Percentiles rank a stretch among this genome's conserved stretches.
These are phyloP conservation scores for Aurelia coerulea DNA, from an alignment of 30 jellyfish, hydroid and myxozoan species.

Conservation along the genomic window DNA sequence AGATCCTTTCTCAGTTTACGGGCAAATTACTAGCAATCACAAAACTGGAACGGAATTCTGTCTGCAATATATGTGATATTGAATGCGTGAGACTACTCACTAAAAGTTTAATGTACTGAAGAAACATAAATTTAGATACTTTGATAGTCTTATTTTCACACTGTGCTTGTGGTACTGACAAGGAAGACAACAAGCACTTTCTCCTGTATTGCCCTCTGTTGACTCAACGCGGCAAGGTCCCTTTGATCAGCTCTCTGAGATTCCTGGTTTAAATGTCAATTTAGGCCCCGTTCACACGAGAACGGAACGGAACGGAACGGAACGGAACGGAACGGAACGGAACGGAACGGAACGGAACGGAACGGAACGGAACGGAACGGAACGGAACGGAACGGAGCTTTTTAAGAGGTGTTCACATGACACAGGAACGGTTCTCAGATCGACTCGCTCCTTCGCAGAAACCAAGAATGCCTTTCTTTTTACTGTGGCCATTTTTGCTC, in stretches of 20 bases:
- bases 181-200: neutral
- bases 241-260: no score
- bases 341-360: neutral
- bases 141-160: neutral
- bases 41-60: neutral
- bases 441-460: no score
- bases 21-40: neutral
- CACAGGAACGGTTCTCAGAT: no score
- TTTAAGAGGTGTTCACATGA: neutral
- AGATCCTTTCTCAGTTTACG: constrained; percentile 17
- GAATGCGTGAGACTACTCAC: constrained; percentile 19
- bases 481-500: no score
- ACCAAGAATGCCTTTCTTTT: no score
- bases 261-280: no score
- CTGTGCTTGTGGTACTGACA: constrained; percentile 34
- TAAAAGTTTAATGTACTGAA: constrained; percentile 7
- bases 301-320: neutral
- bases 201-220: constrained; percentile 30
- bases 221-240: no score
- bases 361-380: neutral
- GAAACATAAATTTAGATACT: constrained; percentile 27
- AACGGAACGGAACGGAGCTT: neutral
- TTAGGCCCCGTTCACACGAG: no score
- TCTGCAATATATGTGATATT: constrained; percentile 9
- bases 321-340: no score